phyloP scores from a whole-genome alignment of 2,797 vertebrate species.

The Betta splendens region DNA sequence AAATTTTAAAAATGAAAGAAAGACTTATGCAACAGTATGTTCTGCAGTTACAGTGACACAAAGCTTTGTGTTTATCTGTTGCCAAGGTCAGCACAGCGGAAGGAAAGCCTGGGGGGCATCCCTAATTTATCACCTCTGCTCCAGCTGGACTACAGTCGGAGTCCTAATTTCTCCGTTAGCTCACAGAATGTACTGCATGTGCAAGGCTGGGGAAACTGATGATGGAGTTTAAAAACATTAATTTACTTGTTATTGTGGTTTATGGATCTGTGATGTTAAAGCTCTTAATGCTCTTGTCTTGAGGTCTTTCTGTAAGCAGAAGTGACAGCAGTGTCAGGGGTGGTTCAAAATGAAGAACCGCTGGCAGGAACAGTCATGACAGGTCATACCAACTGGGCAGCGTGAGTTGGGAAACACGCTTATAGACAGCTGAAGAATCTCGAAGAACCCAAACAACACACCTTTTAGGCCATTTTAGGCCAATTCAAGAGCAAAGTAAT shows the following conservation, averaged over 20 bases:
- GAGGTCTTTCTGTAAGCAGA: not conserved
- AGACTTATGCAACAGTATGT: slow-evolving; percentile 2
- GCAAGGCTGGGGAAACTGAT: slow-evolving; percentile 13
- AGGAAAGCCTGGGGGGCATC: not conserved
- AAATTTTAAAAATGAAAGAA: no score
- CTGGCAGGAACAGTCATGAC: not conserved
- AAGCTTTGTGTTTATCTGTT: slow-evolving; percentile 15
- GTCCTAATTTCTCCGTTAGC: not conserved
- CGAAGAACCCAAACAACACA: no score
- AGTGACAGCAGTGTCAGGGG: not conserved
- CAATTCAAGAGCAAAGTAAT: not conserved
- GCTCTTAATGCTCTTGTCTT: not conserved
- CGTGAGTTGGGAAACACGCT: not conserved
- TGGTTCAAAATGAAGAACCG: not conserved
- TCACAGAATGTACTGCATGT: not conserved
- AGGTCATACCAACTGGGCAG: not conserved
- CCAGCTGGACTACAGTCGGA: not conserved
- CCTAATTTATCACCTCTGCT: slow-evolving; percentile 20
- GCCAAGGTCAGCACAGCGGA: slow-evolving; percentile 7
- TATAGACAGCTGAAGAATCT: not conserved
- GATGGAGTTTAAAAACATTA: slow-evolving; percentile 10
- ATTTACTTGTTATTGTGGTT: not conserved
- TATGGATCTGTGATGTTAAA: not conserved
- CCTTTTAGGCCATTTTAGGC: not conserved
- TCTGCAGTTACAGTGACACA: slow-evolving; percentile 23